Base-by-base conservation (phyloP, 2,888 invertebrate genomes). In the Atrina japonica region DNA sequence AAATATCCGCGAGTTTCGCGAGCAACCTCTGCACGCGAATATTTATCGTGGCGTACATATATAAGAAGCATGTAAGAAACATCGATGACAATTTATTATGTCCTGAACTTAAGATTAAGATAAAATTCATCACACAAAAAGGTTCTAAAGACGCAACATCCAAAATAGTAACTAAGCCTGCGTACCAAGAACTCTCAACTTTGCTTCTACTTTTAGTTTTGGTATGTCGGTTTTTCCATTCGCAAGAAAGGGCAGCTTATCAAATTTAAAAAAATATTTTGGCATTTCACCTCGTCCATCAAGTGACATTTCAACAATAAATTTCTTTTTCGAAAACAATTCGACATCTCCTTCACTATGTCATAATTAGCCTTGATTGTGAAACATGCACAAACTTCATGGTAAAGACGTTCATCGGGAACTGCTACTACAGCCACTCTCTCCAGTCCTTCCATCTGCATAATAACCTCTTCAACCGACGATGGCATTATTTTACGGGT, bases 371-470 rank as follows among this genome's bases (percentile, higher is more conserved):
- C 50, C 3, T 50, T 35, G 3, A 52, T 1, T 14, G 43, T 23
- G n/a, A 50, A 66, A 40, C 66, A 66, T 14, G 49, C 59, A 43
- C 66, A 66, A 1, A 66, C 52, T 59, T 66, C 66, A 18, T 66
- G 59, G 52, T 52, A 66, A 14, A 66, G 43, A 16, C 66, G 66
- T 21, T 9, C 41, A 21, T 66, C 66, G 6, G 66, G 66, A 5
- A 66, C 66, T n/a, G 66, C 59, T 18, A 66, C 58, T 2, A 59
- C 59, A 2, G 47, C 50, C 9, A 59, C 66, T 1, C 29, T 21
- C 0, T 18, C 18, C 2, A 66, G 18, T 16, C 66, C 52, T n/a
- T n/a, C n/a, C n/a, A n/a, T n/a, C n/a, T n/a, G n/a, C n/a, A n/a
- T n/a, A n/a, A n/a, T n/a, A n/a, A 1, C 40, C 52, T 21, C 59